Percentiles rank a stretch among this genome's conserved stretches.
phyloP scores from a whole-genome alignment of 2,797 vertebrate species.

The Pseudotriccus pelzelni region DNA sequence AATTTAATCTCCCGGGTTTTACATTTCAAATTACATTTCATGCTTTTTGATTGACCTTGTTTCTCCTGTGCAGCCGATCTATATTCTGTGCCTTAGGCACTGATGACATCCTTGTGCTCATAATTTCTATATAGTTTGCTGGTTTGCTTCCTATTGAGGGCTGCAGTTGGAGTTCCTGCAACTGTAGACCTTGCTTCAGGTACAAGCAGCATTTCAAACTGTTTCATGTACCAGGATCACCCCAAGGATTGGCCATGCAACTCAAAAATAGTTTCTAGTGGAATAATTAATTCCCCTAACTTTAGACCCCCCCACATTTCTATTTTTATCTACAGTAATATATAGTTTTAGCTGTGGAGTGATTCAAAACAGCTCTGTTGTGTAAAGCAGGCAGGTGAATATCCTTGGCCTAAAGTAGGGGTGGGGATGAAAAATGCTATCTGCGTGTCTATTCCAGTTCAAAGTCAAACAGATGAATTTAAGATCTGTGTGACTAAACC shows the following conservation, averaged over 20 bases:
- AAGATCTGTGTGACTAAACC: background rate
- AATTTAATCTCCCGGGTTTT: background rate
- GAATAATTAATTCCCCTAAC: background rate
- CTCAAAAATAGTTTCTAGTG: background rate
- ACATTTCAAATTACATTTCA: background rate
- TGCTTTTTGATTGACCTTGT: background rate
- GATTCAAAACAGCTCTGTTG: background rate
- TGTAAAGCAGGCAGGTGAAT: background rate
- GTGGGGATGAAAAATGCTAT: background rate
- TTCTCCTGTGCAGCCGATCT: background rate
- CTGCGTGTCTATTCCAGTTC: slow-evolving; percentile 20
- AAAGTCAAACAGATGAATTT: slow-evolving; percentile 26
- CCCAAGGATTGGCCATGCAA: background rate
- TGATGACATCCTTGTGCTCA: background rate
- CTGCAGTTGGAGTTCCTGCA: background rate
- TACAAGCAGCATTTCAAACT: background rate
- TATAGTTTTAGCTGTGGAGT: background rate
- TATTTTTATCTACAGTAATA: background rate
- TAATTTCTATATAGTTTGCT: background rate
- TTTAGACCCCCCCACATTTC: background rate
- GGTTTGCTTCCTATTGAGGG: background rate
- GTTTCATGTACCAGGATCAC: background rate
- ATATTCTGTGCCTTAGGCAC: background rate
- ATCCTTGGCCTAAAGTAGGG: slow-evolving; percentile 19
- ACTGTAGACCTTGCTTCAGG: background rate